These are phyloP conservation scores for Leptatherina wallacei DNA, from an alignment of 2,797 vertebrate genomes.

Conservation along the genomic window DNA sequence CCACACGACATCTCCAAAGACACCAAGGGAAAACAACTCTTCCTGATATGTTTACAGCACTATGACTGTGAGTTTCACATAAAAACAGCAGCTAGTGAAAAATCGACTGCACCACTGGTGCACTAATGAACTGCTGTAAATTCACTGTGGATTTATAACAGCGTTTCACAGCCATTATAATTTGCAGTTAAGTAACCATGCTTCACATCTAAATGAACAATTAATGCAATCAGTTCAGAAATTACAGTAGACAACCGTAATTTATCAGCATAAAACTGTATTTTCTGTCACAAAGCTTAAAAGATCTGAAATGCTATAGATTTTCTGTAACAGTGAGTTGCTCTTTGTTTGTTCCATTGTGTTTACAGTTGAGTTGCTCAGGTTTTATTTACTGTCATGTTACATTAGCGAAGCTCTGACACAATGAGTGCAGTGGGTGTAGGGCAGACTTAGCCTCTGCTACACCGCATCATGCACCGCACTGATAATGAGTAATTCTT, in stretches of 20 bases:
- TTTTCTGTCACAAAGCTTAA: neutral
- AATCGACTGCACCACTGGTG: neutral
- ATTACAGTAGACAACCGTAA: neutral
- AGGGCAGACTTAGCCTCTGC: conserved; percentile 4
- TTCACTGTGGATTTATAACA: neutral
- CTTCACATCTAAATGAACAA: conserved; percentile 1
- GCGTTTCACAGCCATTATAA: neutral
- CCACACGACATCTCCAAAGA: neutral
- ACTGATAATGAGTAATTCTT: neutral
- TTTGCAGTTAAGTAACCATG: neutral
- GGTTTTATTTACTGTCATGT: conserved; percentile 35
- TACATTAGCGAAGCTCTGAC: conserved; percentile 21
- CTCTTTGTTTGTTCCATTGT: conserved; percentile 28
- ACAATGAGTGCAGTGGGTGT: conserved; percentile 17
- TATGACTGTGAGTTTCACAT: neutral
- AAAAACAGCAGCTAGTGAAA: neutral
- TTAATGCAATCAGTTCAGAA: conserved; percentile 1
- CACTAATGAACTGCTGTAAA: neutral
- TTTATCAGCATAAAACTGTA: neutral
- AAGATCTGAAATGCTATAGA: neutral
- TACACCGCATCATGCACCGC: neutral
- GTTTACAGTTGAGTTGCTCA: conserved; percentile 20
- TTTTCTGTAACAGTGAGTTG: neutral
- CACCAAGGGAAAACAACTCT: neutral
- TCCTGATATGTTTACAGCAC: too few species aligned